Conservation (phyloP, 2,888 invertebrate species). For the Sesamia inferens region DNA sequence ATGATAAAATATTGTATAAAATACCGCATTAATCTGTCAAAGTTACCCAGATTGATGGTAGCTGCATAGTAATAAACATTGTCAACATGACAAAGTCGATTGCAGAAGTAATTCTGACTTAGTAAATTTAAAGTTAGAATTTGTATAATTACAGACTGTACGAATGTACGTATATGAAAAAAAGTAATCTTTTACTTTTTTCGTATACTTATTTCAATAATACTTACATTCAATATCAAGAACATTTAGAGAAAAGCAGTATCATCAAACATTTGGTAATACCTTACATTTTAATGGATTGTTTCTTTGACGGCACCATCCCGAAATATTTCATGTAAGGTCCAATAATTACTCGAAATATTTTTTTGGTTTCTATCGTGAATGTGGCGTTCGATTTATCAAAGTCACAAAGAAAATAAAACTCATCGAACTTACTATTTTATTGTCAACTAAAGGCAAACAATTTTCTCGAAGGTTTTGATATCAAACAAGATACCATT, state of each 20-base stretch:
- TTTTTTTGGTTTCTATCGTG: conserved; percentile 3
- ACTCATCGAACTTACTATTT: conserved; percentile 16
- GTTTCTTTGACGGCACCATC: too few species aligned
- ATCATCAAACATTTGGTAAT: not conserved
- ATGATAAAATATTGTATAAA: too few species aligned
- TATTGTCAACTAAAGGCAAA: conserved; percentile 8
- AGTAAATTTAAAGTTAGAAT: not conserved
- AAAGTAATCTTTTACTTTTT: not conserved
- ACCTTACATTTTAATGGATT: not conserved
- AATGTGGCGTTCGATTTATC: conserved; percentile 3
- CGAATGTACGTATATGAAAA: not conserved
- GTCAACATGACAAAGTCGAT: not conserved
- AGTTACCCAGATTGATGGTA: too few species aligned
- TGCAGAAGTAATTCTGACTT: not conserved
- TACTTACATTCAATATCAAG: not conserved
- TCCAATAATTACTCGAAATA: not conserved
- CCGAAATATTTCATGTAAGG: not conserved
- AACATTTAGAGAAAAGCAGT: not conserved
- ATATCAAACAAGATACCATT: conserved; percentile 3
- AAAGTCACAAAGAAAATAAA: conserved; percentile 15
- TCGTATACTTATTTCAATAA: too few species aligned
- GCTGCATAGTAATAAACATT: too few species aligned
- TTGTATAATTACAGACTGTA: too few species aligned
- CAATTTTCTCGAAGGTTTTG: not conserved
- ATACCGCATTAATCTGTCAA: too few species aligned